Base-by-base conservation (phyloP, 2,797 vertebrate species). In the Phrynocephalus guinanensis region DNA sequence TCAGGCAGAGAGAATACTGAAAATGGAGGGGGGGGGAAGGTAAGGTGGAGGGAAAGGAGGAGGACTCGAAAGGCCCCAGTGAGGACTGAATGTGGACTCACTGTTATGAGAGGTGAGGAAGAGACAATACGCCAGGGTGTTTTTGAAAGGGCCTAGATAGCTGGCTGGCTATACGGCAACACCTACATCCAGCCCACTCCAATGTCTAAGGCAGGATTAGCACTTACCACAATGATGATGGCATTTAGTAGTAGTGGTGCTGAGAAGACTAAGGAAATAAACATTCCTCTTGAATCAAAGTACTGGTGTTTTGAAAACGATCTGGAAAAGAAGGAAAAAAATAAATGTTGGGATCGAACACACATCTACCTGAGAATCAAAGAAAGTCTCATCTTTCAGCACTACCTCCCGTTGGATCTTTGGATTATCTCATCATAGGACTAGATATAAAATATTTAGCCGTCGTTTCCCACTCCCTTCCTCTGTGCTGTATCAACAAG, bases 231-330 rank as follows among this genome's bases (percentile, higher is more conserved):
- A 56, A 99, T 99, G 90, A 98, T 93, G 89, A 98, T 79, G 1
- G 98, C 96, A 44, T 99, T 99, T 79, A 98, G 87, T 70, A 99
- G 95, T 79, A 99, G 95, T 0, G 98, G 99, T 0, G 97, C 96
- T 0, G 98, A 99, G 93, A 97, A 99, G 26, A 99, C 97, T 6
- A 99, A 75, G 0, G 98, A 99, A 94, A 99, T 99, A 94, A 99
- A 99, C 98, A 99, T 99, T 86, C 99, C 99, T 93, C 97, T 97
- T 24, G 98, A 99, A 90, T 99, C 98, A 90, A 99, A 99, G 94
- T 99, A 99, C 22, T 99, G 99, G 89, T 98, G 98, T 87, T 97
- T 97, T 26, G 99, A 98, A 95, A 98, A 99, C 0, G 94, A 96
- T 92, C 99, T 99, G 92, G 20, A 88, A 94, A 88, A 8, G 85